phyloP scores from a whole-genome alignment of 2,113 vertebrate species.

The Centrocercus urophasianus region DNA sequence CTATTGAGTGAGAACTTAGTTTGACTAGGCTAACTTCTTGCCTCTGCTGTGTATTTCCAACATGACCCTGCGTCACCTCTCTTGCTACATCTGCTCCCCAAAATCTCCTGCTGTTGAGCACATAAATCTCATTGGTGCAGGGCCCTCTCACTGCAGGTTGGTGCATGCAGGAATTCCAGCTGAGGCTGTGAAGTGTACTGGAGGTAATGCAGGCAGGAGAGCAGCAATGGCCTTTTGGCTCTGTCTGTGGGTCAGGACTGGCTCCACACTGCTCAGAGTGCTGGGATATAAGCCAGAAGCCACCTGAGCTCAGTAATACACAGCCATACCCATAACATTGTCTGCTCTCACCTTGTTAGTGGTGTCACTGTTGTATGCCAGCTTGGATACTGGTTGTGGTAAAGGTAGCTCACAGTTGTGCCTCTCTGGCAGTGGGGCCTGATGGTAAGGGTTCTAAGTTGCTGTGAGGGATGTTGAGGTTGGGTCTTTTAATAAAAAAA shows the following conservation, averaged over 20 bases:
- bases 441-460: too few relatives aligned
- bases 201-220: neutral
- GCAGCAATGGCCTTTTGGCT: neutral
- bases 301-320: neutral
- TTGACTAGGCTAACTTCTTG: neutral
- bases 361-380: fast-evolving
- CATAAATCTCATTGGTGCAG: slow-evolving; percentile 22
- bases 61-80: neutral
- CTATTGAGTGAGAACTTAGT: neutral
- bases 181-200: fast-evolving
- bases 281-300: neutral
- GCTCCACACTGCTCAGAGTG: neutral
- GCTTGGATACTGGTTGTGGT: neutral
- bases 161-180: neutral
- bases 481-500: too few relatives aligned
- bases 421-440: neutral
- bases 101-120: neutral
- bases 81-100: slow-evolving; percentile 33
- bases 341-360: neutral
- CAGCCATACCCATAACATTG: neutral
- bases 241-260: neutral
- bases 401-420: neutral
- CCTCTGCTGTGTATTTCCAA: slow-evolving; percentile 8
- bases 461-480: too few relatives aligned
- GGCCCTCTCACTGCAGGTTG: neutral